phyloP scores from a whole-genome alignment of 2,113 vertebrate genomes.

The Trematocara unimaculatum region DNA sequence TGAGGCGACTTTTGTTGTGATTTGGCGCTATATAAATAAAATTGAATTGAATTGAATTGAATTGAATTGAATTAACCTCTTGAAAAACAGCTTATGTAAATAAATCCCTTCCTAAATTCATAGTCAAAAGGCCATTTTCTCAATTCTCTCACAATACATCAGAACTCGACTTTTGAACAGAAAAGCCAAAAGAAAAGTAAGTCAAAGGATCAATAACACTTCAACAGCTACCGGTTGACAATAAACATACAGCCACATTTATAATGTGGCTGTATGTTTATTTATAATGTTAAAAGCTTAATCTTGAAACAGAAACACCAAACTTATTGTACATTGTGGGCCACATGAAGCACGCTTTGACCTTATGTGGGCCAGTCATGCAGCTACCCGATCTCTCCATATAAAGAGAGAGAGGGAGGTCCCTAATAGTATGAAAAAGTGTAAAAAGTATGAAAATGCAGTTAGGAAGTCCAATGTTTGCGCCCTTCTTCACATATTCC shows the following conservation, averaged over 20 bases:
- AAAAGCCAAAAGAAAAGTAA: not conserved
- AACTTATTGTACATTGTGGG: not conserved
- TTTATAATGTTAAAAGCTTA: not conserved
- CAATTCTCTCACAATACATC: not conserved
- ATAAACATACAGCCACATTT: not conserved
- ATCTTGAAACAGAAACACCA: not conserved
- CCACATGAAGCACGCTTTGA: not conserved
- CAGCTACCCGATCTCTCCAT: not conserved
- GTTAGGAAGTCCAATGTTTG: not conserved
- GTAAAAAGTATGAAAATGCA: not conserved
- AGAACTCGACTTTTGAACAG: not conserved
- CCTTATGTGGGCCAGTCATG: not conserved
- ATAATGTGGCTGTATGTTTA: not conserved
- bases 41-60: not conserved
- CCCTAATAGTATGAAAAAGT: not conserved
- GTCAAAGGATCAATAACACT: not conserved
- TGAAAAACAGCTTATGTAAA: not conserved
- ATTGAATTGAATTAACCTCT: not conserved
- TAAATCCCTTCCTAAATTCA: not conserved
- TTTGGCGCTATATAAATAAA: no score
- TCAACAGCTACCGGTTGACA: not conserved
- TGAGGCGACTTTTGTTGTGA: no score
- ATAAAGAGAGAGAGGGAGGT: not conserved
- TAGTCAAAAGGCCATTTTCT: not conserved
- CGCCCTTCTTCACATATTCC: not conserved